Base-by-base conservation (phyloP, 2,797 vertebrate genomes). In the Pampus argenteus region DNA sequence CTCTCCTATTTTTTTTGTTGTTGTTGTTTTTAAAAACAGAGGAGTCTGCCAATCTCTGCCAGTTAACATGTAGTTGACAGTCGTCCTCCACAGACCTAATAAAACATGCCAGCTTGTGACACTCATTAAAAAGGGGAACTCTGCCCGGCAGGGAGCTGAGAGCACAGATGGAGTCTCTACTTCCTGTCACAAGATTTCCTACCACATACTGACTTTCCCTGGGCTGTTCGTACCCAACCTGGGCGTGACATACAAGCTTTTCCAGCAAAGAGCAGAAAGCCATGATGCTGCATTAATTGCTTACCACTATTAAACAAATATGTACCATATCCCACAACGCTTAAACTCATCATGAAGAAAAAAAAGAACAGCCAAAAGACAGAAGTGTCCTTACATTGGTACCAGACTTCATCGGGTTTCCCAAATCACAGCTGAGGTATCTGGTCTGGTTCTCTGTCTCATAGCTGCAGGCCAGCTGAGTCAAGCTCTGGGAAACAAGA, bases 391-490 rank as follows among this genome's bases (percentile, higher is more conserved):
- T 96, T 92, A 98, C 97, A 23, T 71, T 96, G 59, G 95, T 93
- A 1, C 95, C 96, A 1, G 96, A 94, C 87, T 97, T 98, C 97
- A 98, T 97, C 18, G 97, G 97, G 91, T 98, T 98, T 36, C 97
- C 97, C 81, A 98, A 87, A 85, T 97, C 97, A 78, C 97, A 98
- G 90, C 96, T 93, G 66, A 98, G 94, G 72, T 94, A 93, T 45
- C 95, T 93, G 42, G 96, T 97, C 80, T 96, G 94, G 63, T 98
- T 97, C 88, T 95, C 95, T 0, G 91, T 92, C 28, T 93, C 95
- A 14, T 96, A 97, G 86, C 94, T 96, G 82, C 97, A 98, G 79
- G 94, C 95, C 68, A 97, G 93, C 88, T 95, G 94, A 22, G 95
- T 89, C 82, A 97, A 92, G 71, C 95, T 97, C 97, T 98, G 89